A percentile compares a stretch with the other conserved stretches of the same genome.
phyloP scores from a whole-genome alignment of 2,888 invertebrate genomes.

The Drosophila maculinotata region DNA sequence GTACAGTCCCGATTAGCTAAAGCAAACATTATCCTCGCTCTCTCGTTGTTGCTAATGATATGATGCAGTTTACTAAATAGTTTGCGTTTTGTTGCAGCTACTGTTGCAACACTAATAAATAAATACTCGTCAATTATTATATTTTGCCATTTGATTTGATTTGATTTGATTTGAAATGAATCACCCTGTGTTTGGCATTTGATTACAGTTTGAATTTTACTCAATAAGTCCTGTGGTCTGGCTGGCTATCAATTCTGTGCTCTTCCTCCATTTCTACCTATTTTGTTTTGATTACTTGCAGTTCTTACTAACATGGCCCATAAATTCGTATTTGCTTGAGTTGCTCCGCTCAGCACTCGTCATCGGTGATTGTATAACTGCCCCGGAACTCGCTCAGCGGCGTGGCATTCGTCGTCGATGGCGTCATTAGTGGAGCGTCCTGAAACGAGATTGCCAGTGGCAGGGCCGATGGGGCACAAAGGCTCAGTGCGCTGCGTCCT shows the following conservation, averaged over 20 bases:
- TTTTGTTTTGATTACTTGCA: slow-evolving; percentile 10
- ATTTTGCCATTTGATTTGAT: slow-evolving; percentile 19
- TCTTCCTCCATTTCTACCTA: background rate
- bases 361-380: slow-evolving; percentile 84
- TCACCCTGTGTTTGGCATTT: slow-evolving; percentile 50
- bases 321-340: slow-evolving; percentile 51
- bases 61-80: slow-evolving; percentile 42
- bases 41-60: slow-evolving; percentile 53
- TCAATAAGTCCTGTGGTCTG: background rate
- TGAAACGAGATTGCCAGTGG: slow-evolving; percentile 92
- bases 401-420: slow-evolving; percentile 82
- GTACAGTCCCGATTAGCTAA: slow-evolving; percentile 54
- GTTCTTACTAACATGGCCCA: slow-evolving; percentile 14
- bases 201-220: slow-evolving; percentile 16
- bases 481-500: slow-evolving; percentile 89
- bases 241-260: background rate
- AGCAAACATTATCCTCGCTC: slow-evolving; percentile 5
- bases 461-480: slow-evolving; percentile 90
- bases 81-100: slow-evolving; percentile 17
- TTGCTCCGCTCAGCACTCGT: slow-evolving; percentile 79
- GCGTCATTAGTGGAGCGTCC: slow-evolving; percentile 86
- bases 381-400: slow-evolving; percentile 84
- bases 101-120: slow-evolving; percentile 22
- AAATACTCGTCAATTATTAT: slow-evolving; percentile 3
- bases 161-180: slow-evolving; percentile 29